Evolutionary conservation across 2,797 vertebrate species (phyloP).

Genomic region (Hoplostethus atlanticus): DNA sequence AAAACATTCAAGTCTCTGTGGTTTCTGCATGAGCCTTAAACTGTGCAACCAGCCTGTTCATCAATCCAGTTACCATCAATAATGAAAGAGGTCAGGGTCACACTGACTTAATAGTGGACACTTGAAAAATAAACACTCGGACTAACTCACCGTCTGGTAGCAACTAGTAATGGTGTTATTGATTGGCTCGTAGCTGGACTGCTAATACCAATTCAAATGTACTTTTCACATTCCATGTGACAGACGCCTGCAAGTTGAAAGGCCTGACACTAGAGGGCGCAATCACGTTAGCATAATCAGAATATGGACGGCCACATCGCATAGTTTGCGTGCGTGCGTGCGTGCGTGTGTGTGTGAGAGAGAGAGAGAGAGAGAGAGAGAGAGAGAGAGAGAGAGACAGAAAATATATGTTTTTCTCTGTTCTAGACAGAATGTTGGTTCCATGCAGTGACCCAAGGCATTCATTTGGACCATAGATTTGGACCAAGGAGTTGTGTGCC

Average conservation of each 20-base stretch:
- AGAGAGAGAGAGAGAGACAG: not conserved
- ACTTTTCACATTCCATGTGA: not conserved
- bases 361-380: not conserved
- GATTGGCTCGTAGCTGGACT: slow-evolving; percentile 1
- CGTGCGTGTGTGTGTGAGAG: not conserved
- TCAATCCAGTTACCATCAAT: slow-evolving; percentile 1
- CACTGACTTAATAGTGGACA: slow-evolving; percentile 1
- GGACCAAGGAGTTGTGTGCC: not conserved
- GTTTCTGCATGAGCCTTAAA: too few species aligned
- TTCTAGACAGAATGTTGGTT: too few species aligned
- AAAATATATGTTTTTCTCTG: not conserved
- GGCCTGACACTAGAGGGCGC: slow-evolving; percentile 59
- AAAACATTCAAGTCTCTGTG: too few species aligned
- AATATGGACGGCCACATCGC: slow-evolving; percentile 22
- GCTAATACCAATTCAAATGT: not conserved
- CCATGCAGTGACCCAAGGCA: not conserved
- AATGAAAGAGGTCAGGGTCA: slow-evolving; percentile 27
- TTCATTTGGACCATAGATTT: not conserved
- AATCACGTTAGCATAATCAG: slow-evolving; percentile 22
- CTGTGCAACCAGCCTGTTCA: not conserved
- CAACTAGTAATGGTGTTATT: not conserved
- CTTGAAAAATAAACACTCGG: slow-evolving; percentile 1
- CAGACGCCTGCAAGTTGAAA: not conserved
- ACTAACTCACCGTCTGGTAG: not conserved
- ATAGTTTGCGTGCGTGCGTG: slow-evolving; percentile 20